These are phyloP conservation scores for human DNA, from an alignment of 2,113 vertebrate species.

Conservation along the genomic window GRCh38 chr14:50306501-50307000, in stretches of 20 bases:
- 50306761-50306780: conserved; percentile 37
- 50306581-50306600: too few relatives aligned
- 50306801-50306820: neutral
- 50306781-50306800: neutral
- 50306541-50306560: neutral
- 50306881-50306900: too few relatives aligned
- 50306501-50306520: neutral
- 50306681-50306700: neutral
- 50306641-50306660: conserved; percentile 17
- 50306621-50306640: neutral
- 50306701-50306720: neutral
- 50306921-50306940: too few relatives aligned
- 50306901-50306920: too few relatives aligned
- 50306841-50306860: too few relatives aligned
- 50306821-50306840: too few relatives aligned
- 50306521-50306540: neutral
- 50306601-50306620: too few relatives aligned
- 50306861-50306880: too few relatives aligned
- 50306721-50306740: neutral
- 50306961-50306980: too few relatives aligned
- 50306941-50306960: too few relatives aligned
- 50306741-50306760: neutral
- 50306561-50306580: neutral
- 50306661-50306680: neutral
- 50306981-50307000: too few relatives aligned